phyloP scores from a whole-genome alignment of 2,113 vertebrate genomes.

The Psittacus erithacus region DNA sequence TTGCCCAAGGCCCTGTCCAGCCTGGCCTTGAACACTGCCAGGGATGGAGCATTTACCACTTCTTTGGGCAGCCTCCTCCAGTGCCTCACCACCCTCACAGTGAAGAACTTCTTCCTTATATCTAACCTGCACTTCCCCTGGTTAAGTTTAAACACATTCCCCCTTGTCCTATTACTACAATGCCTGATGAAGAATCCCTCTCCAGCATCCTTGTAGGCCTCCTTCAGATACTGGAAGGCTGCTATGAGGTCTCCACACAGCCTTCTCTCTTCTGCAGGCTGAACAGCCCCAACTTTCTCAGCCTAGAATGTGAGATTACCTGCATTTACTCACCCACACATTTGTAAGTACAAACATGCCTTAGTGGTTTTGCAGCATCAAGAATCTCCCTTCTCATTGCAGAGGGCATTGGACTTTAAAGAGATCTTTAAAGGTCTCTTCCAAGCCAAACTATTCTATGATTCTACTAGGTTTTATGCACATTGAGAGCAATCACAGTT shows the following conservation, averaged over 20 bases:
- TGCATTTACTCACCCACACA: background rate
- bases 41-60: no score
- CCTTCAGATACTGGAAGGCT: background rate
- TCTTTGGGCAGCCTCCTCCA: no score
- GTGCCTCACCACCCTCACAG: no score
- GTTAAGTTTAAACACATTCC: no score
- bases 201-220: no score
- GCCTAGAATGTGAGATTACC: background rate
- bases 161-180: no score
- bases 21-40: no score
- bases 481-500: rapidly evolving
- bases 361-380: background rate
- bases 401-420: background rate
- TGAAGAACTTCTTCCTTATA: no score
- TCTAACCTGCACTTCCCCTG: no score
- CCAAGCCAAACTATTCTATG: background rate
- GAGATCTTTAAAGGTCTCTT: background rate
- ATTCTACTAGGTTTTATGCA: background rate
- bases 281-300: background rate
- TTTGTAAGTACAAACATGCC: background rate
- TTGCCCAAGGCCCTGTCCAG: no score
- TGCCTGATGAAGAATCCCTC: no score
- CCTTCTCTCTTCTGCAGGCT: background rate
- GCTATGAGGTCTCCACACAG: background rate
- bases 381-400: background rate